These are phyloP conservation scores for Cygnus atratus DNA, from an alignment of 2,113 vertebrate species.

Conservation along the genomic window DNA sequence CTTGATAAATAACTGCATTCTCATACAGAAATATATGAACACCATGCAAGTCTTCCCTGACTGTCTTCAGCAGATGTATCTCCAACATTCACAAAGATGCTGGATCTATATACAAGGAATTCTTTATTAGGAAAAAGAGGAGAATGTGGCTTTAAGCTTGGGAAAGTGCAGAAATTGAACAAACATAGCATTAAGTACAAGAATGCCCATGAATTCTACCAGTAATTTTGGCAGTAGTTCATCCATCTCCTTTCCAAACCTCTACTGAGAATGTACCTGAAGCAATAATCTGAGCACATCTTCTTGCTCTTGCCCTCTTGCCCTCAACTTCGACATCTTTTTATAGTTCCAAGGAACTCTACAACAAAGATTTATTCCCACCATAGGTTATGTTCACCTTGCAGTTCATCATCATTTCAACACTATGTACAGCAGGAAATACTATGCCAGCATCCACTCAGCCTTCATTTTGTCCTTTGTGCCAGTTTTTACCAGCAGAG, in stretches of 20 bases:
- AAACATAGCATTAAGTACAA: background rate
- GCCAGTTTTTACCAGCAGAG: background rate
- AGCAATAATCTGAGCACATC: background rate
- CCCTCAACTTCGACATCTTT: background rate
- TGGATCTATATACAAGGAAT: background rate
- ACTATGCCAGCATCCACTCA: background rate
- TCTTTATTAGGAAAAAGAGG: background rate
- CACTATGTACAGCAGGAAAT: background rate
- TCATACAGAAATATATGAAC: background rate
- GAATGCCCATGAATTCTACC: background rate
- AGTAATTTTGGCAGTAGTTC: background rate
- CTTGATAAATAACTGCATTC: background rate
- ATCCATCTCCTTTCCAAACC: conserved; percentile 4
- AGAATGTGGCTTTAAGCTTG: background rate
- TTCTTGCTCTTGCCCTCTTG: background rate
- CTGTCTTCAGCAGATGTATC: background rate
- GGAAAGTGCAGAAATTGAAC: background rate
- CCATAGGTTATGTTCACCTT: rapidly evolving
- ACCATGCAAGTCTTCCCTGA: background rate
- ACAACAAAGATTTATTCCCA: background rate
- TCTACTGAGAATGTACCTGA: background rate
- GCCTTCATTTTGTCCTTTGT: background rate
- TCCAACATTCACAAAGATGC: background rate
- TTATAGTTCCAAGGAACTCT: background rate
- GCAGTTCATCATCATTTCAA: background rate